Base-by-base conservation (phyloP, 1,140 invertebrate species). In the Parasteatoda tepidariorum region DNA sequence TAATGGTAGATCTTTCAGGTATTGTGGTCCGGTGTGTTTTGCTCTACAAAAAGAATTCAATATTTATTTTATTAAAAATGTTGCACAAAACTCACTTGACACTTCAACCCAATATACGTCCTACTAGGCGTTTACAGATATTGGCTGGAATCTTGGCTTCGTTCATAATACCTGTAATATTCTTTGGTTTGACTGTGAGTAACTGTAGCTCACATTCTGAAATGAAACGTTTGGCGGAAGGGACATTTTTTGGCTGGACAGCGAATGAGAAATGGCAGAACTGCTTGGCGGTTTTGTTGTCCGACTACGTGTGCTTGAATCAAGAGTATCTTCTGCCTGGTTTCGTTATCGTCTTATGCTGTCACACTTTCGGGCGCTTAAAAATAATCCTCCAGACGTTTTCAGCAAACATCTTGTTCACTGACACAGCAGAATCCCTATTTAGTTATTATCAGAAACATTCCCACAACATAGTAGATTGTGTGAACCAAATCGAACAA, bases 201-300 rank as follows among this genome's bases (percentile, higher is more conserved):
- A 13, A 13, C 4, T 48, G 38, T 48, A 48, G 18, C 9, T 48
- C 38, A 13, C 9, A 9, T 0, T 9, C 4, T 48, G 2, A 2
- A 0, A 18, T 75, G n/a, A 22, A 24, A 28, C 11, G 41, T 18
- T 75, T 24, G n/a, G 57, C 33, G 15, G 41, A 9, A 13, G 34
- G 66, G 22, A 54, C 31, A 15, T 78, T 48, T 5, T 54, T 54
- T 15, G 74, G 74, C 15, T 78, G 61, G 74, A 78, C 61, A 13
- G 11, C 62, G 4, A 9, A 55, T 66, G 48, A 54, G 6, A 28
- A 66, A 54, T 54, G 61, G 38, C 13, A n/a, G 9, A 31, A 33
- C 15, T 78, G 62, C 13, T 22, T 66, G 7, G 11, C 54, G 4
- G 7, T 66, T 28, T 15, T 78, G 9, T 13, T 26, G 6, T 4